Evolutionary conservation across 2,113 vertebrate species (phyloP).

Genomic region (Chionis minor): DNA sequence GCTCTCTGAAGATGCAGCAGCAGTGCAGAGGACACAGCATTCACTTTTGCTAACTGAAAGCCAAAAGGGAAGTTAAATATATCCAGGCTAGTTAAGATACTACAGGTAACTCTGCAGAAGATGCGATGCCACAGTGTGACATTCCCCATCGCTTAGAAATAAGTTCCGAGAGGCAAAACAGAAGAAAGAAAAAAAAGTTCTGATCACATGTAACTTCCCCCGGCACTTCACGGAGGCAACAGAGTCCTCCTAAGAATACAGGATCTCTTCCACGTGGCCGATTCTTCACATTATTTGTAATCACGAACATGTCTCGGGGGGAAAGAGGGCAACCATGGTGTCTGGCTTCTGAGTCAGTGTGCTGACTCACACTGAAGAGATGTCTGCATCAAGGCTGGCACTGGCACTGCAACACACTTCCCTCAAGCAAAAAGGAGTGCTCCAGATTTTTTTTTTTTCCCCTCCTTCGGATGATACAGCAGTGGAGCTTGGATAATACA

Average conservation of each 20-base stretch:
- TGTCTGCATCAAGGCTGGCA: neutral
- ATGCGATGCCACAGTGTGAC: accelerated
- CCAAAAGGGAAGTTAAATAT: neutral
- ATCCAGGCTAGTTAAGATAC: neutral
- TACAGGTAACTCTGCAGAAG: neutral
- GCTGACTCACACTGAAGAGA: neutral
- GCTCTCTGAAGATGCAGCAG: neutral
- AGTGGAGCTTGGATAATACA: neutral
- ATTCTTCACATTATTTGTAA: neutral
- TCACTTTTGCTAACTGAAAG: neutral
- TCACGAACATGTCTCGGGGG: neutral
- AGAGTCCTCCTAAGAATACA: neutral
- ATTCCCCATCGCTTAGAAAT: neutral
- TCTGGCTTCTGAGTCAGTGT: neutral
- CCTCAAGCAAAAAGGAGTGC: slow-evolving; percentile 16
- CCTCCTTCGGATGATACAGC: accelerated
- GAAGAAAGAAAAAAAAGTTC: neutral
- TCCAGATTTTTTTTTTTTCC: neutral
- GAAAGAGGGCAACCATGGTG: neutral
- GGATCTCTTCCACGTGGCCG: neutral
- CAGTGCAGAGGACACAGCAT: neutral
- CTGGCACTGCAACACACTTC: neutral
- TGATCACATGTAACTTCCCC: accelerated
- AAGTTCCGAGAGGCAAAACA: neutral
- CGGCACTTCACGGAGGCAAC: neutral